phyloP scores from a whole-genome alignment of 1,140 invertebrate genomes.

The Ceratosolen fusciceps region DNA sequence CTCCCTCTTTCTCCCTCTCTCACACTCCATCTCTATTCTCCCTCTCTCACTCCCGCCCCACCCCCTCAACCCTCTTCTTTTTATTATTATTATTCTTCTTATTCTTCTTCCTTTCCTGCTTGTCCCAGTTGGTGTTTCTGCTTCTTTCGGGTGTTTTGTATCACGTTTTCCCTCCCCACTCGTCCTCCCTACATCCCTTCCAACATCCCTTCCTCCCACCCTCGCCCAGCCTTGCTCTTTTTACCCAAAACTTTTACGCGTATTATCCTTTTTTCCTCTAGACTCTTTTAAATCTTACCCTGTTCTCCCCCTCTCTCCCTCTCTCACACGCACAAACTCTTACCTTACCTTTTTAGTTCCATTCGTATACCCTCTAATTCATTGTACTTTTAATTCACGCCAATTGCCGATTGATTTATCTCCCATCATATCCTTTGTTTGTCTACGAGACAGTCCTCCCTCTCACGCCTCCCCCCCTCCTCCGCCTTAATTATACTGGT shows the following conservation, averaged over 20 bases:
- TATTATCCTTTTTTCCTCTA: not conserved
- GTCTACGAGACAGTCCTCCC: too few relatives aligned
- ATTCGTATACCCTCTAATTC: too few relatives aligned
- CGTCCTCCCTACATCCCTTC: too few relatives aligned
- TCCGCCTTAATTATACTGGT: too few relatives aligned
- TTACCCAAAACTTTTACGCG: not conserved
- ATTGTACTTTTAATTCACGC: not conserved
- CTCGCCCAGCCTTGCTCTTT: not conserved
- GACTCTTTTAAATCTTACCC: not conserved
- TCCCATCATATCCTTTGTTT: not conserved
- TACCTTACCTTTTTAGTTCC: too few relatives aligned
- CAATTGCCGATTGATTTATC: not conserved
- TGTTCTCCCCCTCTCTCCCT: not conserved
- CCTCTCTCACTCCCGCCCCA: too few relatives aligned
- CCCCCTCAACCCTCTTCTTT: too few relatives aligned
- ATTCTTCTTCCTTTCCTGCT: not conserved
- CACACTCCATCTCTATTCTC: too few relatives aligned
- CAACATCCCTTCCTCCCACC: not conserved
- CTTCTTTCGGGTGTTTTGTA: conserved; percentile 2
- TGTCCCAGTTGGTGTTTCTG: conserved; percentile 5
- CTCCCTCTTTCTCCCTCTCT: too few relatives aligned
- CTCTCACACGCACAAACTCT: not conserved
- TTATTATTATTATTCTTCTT: not conserved
- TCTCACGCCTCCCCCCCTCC: too few relatives aligned
- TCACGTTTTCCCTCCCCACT: not conserved